Conservation (phyloP, 2,888 invertebrate genomes). For the Synergus gifuensis region DNA sequence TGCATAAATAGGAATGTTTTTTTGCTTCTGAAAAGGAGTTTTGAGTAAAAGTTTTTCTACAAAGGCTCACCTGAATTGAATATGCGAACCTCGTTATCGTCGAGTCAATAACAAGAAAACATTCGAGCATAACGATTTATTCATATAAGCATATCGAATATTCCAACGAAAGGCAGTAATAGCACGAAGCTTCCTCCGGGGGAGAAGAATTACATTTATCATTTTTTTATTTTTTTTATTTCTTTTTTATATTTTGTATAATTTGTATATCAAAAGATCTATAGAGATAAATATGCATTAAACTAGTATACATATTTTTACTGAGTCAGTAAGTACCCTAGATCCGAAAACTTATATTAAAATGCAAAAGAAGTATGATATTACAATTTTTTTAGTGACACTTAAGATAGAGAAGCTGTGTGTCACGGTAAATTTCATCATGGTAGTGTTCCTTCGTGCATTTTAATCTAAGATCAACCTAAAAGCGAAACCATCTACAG, state of each 20-base stretch:
- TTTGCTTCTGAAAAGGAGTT: not conserved
- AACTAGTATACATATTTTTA: not conserved
- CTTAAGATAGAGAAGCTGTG: constrained; percentile 15
- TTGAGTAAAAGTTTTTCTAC: not conserved
- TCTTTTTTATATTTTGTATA: not conserved
- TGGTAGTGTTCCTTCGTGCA: constrained; percentile 25
- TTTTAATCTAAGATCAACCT: constrained; percentile 34
- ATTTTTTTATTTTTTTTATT: not conserved
- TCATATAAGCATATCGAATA: constrained; percentile 24
- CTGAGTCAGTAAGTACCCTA: not conserved
- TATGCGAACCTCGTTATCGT: constrained; percentile 1
- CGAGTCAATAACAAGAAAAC: constrained; percentile 15
- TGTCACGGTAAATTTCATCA: constrained; percentile 25
- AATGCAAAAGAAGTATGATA: constrained; percentile 18
- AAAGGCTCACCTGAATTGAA: not conserved
- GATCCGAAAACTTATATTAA: constrained; percentile 6
- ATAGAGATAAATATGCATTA: not conserved
- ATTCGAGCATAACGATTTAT: not conserved
- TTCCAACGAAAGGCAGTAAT: constrained; percentile 1
- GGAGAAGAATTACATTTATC: not conserved
- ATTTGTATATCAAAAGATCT: not conserved
- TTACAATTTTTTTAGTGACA: not conserved
- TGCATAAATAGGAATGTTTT: not conserved
- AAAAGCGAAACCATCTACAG: constrained; percentile 30
- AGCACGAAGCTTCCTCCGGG: not conserved